These are phyloP conservation scores for Spodoptera exigua DNA, from an alignment of 2,888 invertebrate genomes.

Conservation along the genomic window DNA sequence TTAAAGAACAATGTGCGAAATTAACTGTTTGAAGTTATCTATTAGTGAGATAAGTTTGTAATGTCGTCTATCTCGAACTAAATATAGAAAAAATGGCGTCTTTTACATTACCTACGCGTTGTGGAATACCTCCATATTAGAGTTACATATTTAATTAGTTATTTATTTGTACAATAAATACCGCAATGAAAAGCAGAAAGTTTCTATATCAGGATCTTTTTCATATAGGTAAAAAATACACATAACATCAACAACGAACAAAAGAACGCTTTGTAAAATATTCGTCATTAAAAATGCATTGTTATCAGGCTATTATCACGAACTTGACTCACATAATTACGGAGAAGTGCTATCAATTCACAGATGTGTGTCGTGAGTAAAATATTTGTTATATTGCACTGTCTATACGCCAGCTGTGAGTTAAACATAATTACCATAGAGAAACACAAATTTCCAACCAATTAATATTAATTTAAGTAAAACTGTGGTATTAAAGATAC, in stretches of 20 bases:
- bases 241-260: conserved; percentile 11
- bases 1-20: conserved; percentile 58
- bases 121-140: too few species aligned
- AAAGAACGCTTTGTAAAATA: conserved; percentile 5
- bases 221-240: neutral
- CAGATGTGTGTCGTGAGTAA: conserved; percentile 34
- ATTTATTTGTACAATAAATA: too few species aligned
- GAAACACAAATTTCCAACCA: conserved; percentile 5
- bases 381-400: conserved; percentile 14
- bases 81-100: too few species aligned
- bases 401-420: conserved; percentile 11
- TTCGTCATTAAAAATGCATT: conserved; percentile 3
- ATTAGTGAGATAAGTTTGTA: neutral
- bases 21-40: conserved; percentile 46
- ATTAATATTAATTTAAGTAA: conserved; percentile 18
- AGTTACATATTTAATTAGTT: too few species aligned
- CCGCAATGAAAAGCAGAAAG: too few species aligned
- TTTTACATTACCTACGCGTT: too few species aligned
- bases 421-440: neutral
- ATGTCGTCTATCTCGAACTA: too few species aligned
- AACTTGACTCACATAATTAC: conserved; percentile 57
- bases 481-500: neutral
- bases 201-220: neutral
- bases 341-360: conserved; percentile 48
- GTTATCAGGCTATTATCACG: conserved; percentile 39